Evolutionary conservation across 2,888 invertebrate species (phyloP).

Genomic region (Eupithecia pulchellata): DNA sequence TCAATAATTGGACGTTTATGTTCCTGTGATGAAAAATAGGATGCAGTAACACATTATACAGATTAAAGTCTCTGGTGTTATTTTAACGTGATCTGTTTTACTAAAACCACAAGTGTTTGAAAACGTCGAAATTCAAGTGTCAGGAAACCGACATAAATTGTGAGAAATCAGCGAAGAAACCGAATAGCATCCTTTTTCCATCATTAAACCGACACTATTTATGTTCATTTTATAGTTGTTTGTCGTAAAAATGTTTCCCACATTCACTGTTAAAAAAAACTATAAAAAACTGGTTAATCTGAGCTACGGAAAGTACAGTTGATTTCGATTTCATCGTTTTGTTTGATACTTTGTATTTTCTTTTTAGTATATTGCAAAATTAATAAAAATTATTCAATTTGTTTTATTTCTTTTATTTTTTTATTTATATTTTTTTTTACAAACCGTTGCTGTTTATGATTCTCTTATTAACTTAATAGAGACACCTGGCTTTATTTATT

Average conservation of each 20-base stretch:
- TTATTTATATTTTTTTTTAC: too few relatives aligned
- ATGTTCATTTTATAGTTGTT: not conserved
- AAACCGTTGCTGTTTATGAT: too few relatives aligned
- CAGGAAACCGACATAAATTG: not conserved
- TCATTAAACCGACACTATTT: not conserved
- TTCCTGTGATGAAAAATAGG: conserved; percentile 22
- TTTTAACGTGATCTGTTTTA: not conserved
- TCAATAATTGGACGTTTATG: conserved; percentile 14
- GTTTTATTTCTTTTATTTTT: too few relatives aligned
- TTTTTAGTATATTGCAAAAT: too few relatives aligned
- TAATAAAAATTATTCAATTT: too few relatives aligned
- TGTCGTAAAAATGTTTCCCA: not conserved
- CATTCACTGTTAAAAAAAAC: not conserved
- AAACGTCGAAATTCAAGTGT: not conserved
- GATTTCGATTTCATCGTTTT: not conserved
- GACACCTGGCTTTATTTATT: too few relatives aligned
- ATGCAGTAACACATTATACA: conserved; percentile 3
- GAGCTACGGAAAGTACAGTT: not conserved
- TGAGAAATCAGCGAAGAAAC: conserved; percentile 1
- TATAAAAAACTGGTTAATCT: not conserved
- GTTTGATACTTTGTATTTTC: not conserved
- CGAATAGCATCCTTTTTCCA: conserved; percentile 10
- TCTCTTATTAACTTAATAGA: too few relatives aligned
- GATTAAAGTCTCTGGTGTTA: not conserved
- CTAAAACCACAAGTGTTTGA: conserved; percentile 5